Evolutionary conservation across 1,140 invertebrate species (phyloP), one percentile per base, ranked within the genome.

Genomic region (Calosoma granatense): DNA sequence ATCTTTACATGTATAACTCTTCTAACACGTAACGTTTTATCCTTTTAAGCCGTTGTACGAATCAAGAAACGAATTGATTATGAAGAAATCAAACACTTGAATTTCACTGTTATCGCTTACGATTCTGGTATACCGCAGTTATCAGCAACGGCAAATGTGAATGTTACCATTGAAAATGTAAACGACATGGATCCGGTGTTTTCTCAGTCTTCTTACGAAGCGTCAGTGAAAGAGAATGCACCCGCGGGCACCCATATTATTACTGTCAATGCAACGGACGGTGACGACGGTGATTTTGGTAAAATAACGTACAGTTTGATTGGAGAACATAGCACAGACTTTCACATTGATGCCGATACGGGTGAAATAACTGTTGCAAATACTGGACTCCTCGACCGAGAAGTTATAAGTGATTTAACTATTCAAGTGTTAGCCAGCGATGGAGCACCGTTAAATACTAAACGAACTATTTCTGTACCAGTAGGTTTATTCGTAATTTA

Each of bases 161-260:
- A 75, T 4, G 85, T 94, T 0, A 81, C 84, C 36, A 80, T 96
- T 12, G 77, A 85, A 19, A 94, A 94, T 67, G 79, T 92, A 0
- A 96, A 96, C 64, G 92, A 95, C 66, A 88, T 91, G 64, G 81
- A 84, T 69, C 92, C 92, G 0, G 75, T 81, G 36, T 96, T 94
- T 66, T 75, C 78, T 14, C 70, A 78, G 53, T 63, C 73, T 6
- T 71, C 75, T 4, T 94, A 94, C 67, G 80, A 81, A 22, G 83
- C 82, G 0, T 76, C 74, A 0, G 76, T 94, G 0, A 69, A 77
- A 1, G 92, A 95, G 72, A 90, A 93, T 66, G 80, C 87, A 0
- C 76, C 78, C 0, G 73, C 76, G 1, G 87, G 84, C 2, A 87
- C 85, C 1, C 74, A 76, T 3, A 81, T 91, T 0, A 70, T 84